Conservation (phyloP, 2,797 vertebrate species). For the Oreochromis grahami region DNA sequence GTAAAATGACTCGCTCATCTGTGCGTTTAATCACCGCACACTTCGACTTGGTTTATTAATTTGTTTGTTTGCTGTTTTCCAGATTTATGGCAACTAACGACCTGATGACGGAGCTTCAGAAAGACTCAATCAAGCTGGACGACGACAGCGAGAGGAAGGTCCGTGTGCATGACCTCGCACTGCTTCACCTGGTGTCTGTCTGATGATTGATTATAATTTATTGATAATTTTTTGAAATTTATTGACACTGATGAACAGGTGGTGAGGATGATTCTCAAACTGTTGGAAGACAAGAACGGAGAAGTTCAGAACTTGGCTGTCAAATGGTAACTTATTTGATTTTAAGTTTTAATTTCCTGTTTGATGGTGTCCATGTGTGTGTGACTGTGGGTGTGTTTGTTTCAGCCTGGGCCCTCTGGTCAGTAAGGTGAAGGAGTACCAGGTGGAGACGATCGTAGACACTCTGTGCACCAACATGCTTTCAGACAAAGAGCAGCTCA, state of each 20-base stretch:
- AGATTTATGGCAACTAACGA: constrained; percentile 99
- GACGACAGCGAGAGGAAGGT: constrained; percentile 97
- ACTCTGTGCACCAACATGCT: constrained; percentile 99
- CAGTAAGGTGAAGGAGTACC: constrained; percentile 99
- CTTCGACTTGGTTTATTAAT: not conserved
- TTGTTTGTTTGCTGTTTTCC: not conserved
- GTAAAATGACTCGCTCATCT: not conserved
- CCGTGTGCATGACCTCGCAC: not conserved
- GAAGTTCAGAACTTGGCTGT: constrained; percentile 98
- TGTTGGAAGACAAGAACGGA: constrained; percentile 98
- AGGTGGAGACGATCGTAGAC: constrained; percentile 99
- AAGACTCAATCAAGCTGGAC: constrained; percentile 98
- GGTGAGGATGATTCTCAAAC: constrained; percentile 98
- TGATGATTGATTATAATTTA: not conserved
- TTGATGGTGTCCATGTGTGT: not conserved
- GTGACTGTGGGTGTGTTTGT: constrained; percentile 24
- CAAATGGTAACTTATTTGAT: constrained; percentile 83
- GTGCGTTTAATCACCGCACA: not conserved
- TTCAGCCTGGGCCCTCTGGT: constrained; percentile 96
- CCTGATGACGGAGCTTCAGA: constrained; percentile 98
- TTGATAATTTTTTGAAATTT: not conserved
- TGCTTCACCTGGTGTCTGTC: not conserved
- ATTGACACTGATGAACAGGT: constrained; percentile 66
- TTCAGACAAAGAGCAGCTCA: constrained; percentile 97
- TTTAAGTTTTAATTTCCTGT: not conserved